Evolutionary conservation across 2,888 invertebrate genomes (phyloP).

Genomic region (Limnephilus rhombicus): DNA sequence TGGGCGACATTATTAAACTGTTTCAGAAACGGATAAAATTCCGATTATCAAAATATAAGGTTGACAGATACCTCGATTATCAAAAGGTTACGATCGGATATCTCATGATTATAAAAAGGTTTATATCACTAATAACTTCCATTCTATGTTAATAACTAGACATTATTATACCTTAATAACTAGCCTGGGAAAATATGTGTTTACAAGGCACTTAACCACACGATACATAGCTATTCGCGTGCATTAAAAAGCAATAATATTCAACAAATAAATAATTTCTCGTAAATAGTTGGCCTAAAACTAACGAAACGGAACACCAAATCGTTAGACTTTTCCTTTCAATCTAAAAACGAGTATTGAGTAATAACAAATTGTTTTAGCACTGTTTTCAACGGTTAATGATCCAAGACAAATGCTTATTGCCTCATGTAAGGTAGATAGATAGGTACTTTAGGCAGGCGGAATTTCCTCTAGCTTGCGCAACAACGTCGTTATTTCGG

Average conservation of each 20-base stretch:
- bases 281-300: background rate
- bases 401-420: background rate
- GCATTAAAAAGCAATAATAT: constrained; percentile 1
- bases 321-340: background rate
- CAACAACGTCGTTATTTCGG: background rate
- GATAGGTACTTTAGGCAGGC: background rate
- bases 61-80: background rate
- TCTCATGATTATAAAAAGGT: background rate
- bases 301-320: background rate
- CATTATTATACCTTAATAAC: background rate
- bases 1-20: background rate
- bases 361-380: background rate
- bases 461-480: background rate
- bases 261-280: background rate
- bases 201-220: background rate
- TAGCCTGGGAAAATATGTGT: background rate
- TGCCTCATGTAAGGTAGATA: background rate
- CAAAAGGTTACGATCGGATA: background rate
- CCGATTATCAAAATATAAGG: background rate
- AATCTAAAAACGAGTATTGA: constrained; percentile 2
- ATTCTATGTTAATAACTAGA: background rate
- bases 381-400: constrained; percentile 13
- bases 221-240: background rate
- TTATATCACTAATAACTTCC: background rate
- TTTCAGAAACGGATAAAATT: background rate